Evolutionary conservation across 2,113 vertebrate species (phyloP).

Genomic region (Bambusicola thoracicus): DNA sequence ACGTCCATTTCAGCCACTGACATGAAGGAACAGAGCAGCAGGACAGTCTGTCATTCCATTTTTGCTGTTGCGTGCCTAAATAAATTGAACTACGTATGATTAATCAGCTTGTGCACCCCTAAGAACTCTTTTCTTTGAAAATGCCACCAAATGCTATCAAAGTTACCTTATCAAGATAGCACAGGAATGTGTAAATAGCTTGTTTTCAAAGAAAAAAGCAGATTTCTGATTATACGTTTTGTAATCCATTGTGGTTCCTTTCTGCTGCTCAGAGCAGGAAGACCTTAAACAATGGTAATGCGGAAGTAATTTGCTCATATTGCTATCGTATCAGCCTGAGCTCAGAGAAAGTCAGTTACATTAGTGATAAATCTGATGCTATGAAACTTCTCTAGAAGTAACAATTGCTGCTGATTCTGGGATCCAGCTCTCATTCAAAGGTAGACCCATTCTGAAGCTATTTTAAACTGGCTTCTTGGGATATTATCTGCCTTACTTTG

Average conservation of each 20-base stretch:
- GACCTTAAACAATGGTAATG: neutral
- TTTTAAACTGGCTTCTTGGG: neutral
- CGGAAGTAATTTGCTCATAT: neutral
- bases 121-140: neutral
- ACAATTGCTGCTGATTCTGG: neutral
- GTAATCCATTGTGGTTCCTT: neutral
- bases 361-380: neutral
- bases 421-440: neutral
- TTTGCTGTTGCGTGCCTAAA: neutral
- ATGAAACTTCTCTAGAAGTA: neutral
- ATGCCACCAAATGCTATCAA: neutral
- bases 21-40: neutral
- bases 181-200: neutral
- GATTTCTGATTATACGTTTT: neutral
- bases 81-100: neutral
- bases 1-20: neutral
- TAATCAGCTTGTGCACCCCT: neutral
- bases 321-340: neutral
- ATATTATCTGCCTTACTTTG: neutral
- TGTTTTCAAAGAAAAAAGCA: neutral
- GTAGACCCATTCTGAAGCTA: neutral
- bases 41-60: fast-evolving
- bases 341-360: neutral
- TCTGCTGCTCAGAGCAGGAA: neutral
- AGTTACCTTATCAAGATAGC: neutral